Percentiles rank a stretch among this genome's conserved stretches.
Conservation (phyloP, 2,113 vertebrate species). For the Ochotona curzoniae region DNA sequence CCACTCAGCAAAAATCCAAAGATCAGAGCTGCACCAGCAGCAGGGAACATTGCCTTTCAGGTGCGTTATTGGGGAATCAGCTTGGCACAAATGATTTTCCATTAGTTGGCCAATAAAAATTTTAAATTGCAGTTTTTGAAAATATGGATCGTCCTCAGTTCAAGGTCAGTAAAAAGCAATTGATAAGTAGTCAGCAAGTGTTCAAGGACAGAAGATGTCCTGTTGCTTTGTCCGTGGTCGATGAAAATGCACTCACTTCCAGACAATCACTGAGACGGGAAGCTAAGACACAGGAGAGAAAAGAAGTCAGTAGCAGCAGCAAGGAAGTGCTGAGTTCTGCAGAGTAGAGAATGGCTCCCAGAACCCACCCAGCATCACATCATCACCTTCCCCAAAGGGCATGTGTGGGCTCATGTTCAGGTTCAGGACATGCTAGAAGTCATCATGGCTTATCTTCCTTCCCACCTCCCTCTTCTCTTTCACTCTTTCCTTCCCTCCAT, state of each 20-base stretch:
- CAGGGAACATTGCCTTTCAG: background rate
- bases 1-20: background rate
- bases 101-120: slow-evolving; percentile 65
- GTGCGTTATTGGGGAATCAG: slow-evolving; percentile 68
- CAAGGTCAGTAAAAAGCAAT: slow-evolving; percentile 75
- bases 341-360: background rate
- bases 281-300: background rate
- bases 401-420: background rate
- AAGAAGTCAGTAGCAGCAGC: background rate
- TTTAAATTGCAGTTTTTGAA: slow-evolving; percentile 71
- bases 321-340: background rate
- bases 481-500: background rate
- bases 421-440: background rate
- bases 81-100: slow-evolving; percentile 26
- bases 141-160: slow-evolving; percentile 57
- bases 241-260: slow-evolving; percentile 31
- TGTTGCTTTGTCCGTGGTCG: slow-evolving; percentile 47
- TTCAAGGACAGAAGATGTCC: slow-evolving; percentile 58
- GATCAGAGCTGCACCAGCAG: background rate
- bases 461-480: background rate
- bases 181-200: slow-evolving; percentile 19
- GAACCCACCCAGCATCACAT: background rate
- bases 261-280: slow-evolving; percentile 26
- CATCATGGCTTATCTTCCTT: background rate
- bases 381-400: background rate